Base-by-base conservation (phyloP, 1,140 invertebrate species). In the Trypoxylus dichotomus region DNA sequence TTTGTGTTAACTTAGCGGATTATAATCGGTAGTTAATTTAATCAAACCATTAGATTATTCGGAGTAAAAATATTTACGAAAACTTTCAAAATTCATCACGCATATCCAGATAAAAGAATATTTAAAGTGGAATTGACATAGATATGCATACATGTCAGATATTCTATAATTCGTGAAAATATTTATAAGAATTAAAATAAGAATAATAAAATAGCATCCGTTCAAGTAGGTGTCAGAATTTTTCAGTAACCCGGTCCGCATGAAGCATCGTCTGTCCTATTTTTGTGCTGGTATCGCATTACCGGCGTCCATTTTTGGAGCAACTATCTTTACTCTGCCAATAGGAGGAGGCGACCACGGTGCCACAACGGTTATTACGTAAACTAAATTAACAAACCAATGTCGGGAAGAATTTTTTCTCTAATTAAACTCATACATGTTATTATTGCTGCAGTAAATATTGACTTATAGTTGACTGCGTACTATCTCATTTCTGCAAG, bases 291-390 rank as follows among this genome's bases (percentile, higher is more conserved):
- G 85, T 87, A 90, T 90, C 89, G 87, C 88, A 84, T 90, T 90
- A 88, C 89, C 86, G 82, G 87, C 86, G 85, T 85, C 89, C 89
- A 90, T 90, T 90, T 90, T 90, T 89, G 89, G 89, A 89, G 87
- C 88, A 89, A 87, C 88, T 89, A 85, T 85, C 83, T 85, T 85
- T 85, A 85, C 68, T 79, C 78, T 76, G 79, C 83, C 83, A 85
- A 84, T 85, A 76, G 79, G 81, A 82, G 43, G 32, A 25, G 43
- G 11, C 76, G 13, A 41, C 76, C 47, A 21, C 37, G 68, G 76
- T 47, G 25, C 27, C 32, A 13, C 74, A 21, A 29, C 74, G 24
- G 13, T 43, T 41, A 43, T 74, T 74, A 41, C 72, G 72, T 74
- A 74, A 74, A 74, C 37, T 74, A 74, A 37, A 41, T 24, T 43